Conservation (phyloP, 2,797 vertebrate genomes). For the Okamejei kenojei region DNA sequence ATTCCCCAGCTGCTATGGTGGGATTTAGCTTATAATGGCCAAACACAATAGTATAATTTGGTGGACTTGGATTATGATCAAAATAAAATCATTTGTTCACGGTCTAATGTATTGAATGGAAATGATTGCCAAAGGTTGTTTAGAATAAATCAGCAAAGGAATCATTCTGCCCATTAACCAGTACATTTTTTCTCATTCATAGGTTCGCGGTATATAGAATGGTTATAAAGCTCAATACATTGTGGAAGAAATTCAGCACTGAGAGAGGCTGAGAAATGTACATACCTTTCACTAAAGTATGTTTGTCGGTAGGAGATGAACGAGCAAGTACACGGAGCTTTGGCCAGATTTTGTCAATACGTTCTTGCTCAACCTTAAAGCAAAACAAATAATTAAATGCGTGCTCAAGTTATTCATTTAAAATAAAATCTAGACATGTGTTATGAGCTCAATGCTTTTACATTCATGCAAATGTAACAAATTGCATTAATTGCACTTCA, state of each 20-base stretch:
- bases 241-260: not conserved
- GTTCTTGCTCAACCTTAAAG: constrained; percentile 79
- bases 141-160: not conserved
- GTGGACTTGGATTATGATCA: not conserved
- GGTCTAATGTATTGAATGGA: not conserved
- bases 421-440: not conserved
- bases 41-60: not conserved
- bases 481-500: not conserved
- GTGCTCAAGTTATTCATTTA: not conserved
- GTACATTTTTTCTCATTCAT: not conserved
- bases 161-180: not conserved
- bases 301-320: constrained; percentile 82
- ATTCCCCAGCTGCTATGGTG: no score
- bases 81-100: not conserved
- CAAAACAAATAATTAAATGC: not conserved
- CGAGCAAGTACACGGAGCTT: constrained; percentile 87
- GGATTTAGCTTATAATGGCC: no score
- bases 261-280: not conserved
- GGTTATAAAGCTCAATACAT: not conserved
- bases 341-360: constrained; percentile 93
- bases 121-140: not conserved
- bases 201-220: no score
- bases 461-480: not conserved
- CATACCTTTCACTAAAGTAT: constrained; percentile 92
- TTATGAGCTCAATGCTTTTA: not conserved